These are phyloP conservation scores for Brachyptera putata DNA, from an alignment of 2,888 invertebrate species.

Conservation along the genomic window DNA sequence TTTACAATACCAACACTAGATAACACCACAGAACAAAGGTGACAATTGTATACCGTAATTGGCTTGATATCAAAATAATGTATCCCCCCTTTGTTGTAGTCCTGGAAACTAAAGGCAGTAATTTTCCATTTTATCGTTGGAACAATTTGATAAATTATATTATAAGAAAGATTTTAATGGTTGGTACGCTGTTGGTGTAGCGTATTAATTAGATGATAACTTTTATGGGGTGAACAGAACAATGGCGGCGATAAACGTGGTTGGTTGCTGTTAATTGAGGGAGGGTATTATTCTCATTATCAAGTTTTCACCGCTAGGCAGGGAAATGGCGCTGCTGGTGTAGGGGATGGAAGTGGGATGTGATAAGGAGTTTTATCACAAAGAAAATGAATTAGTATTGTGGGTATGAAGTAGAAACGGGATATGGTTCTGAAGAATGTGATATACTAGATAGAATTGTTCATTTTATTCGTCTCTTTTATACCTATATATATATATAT, in stretches of 20 bases:
- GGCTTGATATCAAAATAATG: constrained; percentile 3
- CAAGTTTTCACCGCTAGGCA: neutral
- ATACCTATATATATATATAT: too few relatives aligned
- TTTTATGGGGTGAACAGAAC: constrained; percentile 29
- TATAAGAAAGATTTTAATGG: neutral
- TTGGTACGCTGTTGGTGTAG: neutral
- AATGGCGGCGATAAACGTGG: constrained; percentile 27
- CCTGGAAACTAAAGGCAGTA: neutral
- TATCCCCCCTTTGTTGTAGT: neutral
- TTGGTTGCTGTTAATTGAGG: constrained; percentile 33
- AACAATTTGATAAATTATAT: constrained; percentile 1
- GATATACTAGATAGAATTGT: too few relatives aligned
- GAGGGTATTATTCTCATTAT: constrained; percentile 32
- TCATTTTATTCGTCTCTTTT: too few relatives aligned
- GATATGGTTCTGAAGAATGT: too few relatives aligned
- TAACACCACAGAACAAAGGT: neutral
- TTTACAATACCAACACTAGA: neutral
- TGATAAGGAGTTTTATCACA: neutral
- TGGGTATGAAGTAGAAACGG: too few relatives aligned
- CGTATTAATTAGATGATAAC: constrained; percentile 33
- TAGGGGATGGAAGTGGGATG: neutral
- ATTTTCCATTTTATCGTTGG: neutral
- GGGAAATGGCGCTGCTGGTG: neutral
- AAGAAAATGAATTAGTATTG: too few relatives aligned
- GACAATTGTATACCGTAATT: constrained; percentile 2